phyloP scores from a whole-genome alignment of 2,888 invertebrate genomes.

The Diarsia brunnea region DNA sequence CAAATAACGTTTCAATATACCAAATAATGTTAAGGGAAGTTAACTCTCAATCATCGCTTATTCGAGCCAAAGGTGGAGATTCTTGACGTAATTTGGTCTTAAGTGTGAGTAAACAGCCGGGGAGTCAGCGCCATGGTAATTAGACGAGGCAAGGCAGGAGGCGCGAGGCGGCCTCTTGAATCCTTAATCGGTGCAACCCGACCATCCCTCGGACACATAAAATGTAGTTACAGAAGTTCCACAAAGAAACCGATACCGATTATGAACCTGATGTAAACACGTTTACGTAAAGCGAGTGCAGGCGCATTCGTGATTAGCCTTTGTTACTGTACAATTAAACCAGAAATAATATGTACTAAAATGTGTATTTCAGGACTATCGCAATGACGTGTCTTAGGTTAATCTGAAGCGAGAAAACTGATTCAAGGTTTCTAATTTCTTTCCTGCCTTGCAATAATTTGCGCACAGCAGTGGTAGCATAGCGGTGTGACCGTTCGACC shows the following conservation, averaged over 20 bases:
- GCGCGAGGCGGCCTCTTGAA: conserved; percentile 78
- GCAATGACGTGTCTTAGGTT: too few relatives aligned
- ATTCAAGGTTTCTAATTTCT: not conserved
- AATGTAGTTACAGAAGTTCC: not conserved
- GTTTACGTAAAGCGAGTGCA: too few relatives aligned
- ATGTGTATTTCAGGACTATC: too few relatives aligned
- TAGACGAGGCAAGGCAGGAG: conserved; percentile 73
- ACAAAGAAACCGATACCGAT: too few relatives aligned
- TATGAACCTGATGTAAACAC: too few relatives aligned
- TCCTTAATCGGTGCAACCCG: conserved; percentile 82
- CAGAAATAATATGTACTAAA: too few relatives aligned
- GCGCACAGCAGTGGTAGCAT: too few relatives aligned
- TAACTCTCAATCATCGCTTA: conserved; percentile 36
- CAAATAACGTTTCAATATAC: not conserved
- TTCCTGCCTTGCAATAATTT: not conserved
- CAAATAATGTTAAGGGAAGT: conserved; percentile 1
- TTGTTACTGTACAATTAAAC: too few relatives aligned
- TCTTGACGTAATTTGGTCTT: conserved; percentile 76
- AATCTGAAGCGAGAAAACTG: not conserved
- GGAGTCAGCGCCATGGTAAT: conserved; percentile 82
- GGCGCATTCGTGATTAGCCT: too few relatives aligned
- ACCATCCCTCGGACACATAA: conserved; percentile 49
- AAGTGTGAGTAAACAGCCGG: conserved; percentile 82
- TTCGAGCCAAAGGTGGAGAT: conserved; percentile 62
- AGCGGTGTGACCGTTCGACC: not conserved